Conservation (phyloP, 2,888 invertebrate species). For the Luperina nickerlii region DNA sequence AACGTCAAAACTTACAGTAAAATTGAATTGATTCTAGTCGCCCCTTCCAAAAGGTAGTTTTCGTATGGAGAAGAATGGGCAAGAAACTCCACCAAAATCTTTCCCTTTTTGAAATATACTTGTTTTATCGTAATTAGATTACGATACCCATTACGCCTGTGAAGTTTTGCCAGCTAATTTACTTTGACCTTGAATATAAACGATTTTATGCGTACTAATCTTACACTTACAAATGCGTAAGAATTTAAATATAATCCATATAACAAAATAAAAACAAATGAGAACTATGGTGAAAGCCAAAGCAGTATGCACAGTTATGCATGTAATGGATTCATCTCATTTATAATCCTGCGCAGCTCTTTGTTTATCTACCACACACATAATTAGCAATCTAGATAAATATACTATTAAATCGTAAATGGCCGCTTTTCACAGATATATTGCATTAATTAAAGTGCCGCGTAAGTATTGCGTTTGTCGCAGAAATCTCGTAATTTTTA, state of each 20-base stretch:
- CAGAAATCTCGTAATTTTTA: slow-evolving; percentile 47
- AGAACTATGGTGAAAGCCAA: slow-evolving; percentile 36
- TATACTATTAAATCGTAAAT: slow-evolving; percentile 50
- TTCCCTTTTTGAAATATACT: no score
- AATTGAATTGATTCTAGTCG: no score
- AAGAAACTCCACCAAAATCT: no score
- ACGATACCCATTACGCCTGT: no score
- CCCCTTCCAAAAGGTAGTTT: no score
- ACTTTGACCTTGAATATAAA: neutral
- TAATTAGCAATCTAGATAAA: slow-evolving; percentile 60
- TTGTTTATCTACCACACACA: slow-evolving; percentile 49
- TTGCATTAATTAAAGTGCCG: slow-evolving; percentile 40
- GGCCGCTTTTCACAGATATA: slow-evolving; percentile 39
- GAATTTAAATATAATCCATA: slow-evolving; percentile 10
- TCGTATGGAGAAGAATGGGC: no score
- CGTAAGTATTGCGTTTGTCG: slow-evolving; percentile 23
- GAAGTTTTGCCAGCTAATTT: neutral
- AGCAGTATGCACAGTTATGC: slow-evolving; percentile 63
- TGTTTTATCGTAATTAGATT: no score
- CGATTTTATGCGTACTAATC: neutral
- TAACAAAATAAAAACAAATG: slow-evolving; percentile 13
- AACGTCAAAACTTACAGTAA: no score
- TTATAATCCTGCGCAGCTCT: slow-evolving; percentile 59
- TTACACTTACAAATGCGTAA: neutral
- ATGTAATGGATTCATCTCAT: slow-evolving; percentile 80